Evolutionary conservation across 2,888 invertebrate genomes (phyloP), one percentile per base, ranked within the genome.

Genomic region (Gymnosoma rotundatum): DNA sequence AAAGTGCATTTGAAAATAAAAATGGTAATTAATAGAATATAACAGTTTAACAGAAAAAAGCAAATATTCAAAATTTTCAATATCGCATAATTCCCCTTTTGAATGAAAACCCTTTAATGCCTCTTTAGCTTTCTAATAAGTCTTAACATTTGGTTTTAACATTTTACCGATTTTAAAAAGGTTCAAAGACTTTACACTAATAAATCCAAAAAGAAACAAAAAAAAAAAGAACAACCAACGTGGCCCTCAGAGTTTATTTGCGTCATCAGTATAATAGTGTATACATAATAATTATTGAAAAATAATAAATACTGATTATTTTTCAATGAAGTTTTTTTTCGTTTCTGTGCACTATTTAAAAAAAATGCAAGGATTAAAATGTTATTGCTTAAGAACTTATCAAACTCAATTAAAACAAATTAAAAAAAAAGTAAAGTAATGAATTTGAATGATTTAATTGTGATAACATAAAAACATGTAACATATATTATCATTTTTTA

Each of bases 311-410:
- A 56, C 1, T 72, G 18, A 32, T 32, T 58, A n/a, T 21, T 45
- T 64, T 3, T 48, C 12, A 61, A 42, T 21, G 9, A 3, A 50
- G 45, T 58, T 52, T 50, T 60, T 64, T 54, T 74, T 48, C 56
- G 20, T 69, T 21, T 58, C 14, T 58, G 38, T 67, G 25, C 20
- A 16, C 67, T 76, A 4, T 16, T 38, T 50, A 66, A n/a, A n/a
- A n/a, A n/a, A n/a, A n/a, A 76, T 42, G 36, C 66, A 48, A 73
- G 25, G 76, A 78, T 83, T 72, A 67, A 72, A 66, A 67, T 61
- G 64, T 76, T 58, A 56, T 50, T 48, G 25, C 36, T 21, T 25
- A 73, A 38, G 7, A 63, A 54, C 63, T 74, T 64, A 74, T 74
- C 74, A 74, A 54, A 48, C 54, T 38, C 1, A 45, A 20, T 50